Evolutionary conservation across 1,140 invertebrate species (phyloP).

Genomic region (Tetragonula clypearis): DNA sequence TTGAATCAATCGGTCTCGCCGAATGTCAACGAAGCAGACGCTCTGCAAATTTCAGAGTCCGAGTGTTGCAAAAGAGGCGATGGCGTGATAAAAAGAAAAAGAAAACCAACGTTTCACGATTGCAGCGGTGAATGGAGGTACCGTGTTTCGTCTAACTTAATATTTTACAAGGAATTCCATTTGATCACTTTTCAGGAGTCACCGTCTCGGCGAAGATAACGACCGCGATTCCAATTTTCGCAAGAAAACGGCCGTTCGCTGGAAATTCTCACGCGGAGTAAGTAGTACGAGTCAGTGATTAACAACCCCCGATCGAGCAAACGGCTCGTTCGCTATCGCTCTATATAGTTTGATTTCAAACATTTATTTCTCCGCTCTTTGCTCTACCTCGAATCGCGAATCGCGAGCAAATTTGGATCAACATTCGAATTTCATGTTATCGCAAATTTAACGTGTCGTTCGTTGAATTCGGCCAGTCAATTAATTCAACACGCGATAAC

Average conservation of each 20-base stretch:
- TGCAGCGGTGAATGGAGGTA: constrained; percentile 2
- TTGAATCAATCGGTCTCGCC: too few species aligned
- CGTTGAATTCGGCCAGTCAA: too few species aligned
- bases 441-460: too few species aligned
- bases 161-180: background rate
- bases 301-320: background rate
- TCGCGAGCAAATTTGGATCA: too few species aligned
- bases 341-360: background rate
- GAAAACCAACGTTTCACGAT: constrained; percentile 2
- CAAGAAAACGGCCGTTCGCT: background rate
- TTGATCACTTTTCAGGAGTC: background rate
- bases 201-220: background rate
- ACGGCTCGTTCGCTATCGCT: background rate
- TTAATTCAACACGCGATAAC: too few species aligned
- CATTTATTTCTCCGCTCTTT: background rate
- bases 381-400: background rate
- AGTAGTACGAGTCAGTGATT: constrained; percentile 22
- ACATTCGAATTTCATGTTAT: too few species aligned
- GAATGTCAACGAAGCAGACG: background rate
- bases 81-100: too few species aligned
- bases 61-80: background rate
- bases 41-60: background rate
- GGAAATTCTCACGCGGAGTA: background rate
- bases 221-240: background rate
- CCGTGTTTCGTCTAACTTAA: constrained; percentile 15